Evolutionary conservation across 2,113 vertebrate genomes (phyloP).

Genomic region (Boleophthalmus pectinirostris): DNA sequence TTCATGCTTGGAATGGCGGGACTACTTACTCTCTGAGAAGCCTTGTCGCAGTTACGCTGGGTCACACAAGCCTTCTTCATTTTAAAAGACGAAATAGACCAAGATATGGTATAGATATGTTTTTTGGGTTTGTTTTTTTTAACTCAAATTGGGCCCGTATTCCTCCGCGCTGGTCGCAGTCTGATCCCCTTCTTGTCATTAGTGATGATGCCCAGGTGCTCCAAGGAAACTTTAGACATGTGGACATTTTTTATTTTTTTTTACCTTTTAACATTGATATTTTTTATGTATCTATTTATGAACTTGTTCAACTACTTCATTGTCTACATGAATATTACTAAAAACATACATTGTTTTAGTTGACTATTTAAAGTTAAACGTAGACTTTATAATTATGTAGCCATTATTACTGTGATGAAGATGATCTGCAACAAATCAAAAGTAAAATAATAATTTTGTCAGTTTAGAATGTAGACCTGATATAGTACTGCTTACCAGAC

Average conservation of each 20-base stretch:
- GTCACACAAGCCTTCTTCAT: conserved; percentile 45
- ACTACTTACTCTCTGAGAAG: conserved; percentile 44
- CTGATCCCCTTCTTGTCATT: conserved; percentile 16
- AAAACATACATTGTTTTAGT: no score
- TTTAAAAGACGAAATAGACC: conserved; percentile 30
- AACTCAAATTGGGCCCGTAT: conserved; percentile 17
- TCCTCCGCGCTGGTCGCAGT: neutral
- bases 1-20: conserved; percentile 57
- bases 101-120: no score
- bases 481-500: no score
- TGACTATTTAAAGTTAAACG: no score
- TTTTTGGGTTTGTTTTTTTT: neutral
- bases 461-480: no score
- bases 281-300: no score
- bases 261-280: no score
- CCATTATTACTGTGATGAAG: neutral
- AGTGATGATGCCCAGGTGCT: conserved; percentile 42
- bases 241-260: no score
- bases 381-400: neutral
- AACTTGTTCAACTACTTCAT: neutral
- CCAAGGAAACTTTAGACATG: neutral
- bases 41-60: conserved; percentile 55
- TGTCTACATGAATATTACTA: neutral
- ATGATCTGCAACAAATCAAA: no score
- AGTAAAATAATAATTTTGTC: no score